Evolutionary conservation across 2,797 vertebrate genomes (phyloP).

Genomic region (Naso thynnoides): DNA sequence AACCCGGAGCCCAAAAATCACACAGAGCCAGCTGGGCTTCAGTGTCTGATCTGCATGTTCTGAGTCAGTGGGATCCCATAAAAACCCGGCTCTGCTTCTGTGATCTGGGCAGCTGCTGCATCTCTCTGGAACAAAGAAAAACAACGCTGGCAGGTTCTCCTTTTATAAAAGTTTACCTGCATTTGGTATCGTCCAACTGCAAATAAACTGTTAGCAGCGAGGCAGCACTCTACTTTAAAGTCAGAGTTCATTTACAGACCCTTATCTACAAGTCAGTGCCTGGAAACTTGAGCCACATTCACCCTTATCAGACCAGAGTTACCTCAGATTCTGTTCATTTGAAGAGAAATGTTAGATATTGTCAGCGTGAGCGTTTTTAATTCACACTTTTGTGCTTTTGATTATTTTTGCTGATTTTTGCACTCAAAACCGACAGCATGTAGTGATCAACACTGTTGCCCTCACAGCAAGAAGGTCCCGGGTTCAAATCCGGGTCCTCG

Average conservation of each 20-base stretch:
- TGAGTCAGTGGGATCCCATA: slow-evolving; percentile 39
- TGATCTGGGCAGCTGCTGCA: slow-evolving; percentile 25
- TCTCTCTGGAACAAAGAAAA: slow-evolving; percentile 43
- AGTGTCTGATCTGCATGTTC: not conserved
- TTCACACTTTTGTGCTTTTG: not conserved
- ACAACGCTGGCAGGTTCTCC: not conserved
- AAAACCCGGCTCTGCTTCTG: slow-evolving; percentile 26
- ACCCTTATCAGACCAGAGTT: too few relatives aligned
- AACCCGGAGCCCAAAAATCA: slow-evolving; percentile 40
- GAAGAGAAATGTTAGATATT: not conserved
- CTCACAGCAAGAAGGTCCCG: too few relatives aligned
- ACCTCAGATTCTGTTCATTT: not conserved
- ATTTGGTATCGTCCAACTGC: not conserved
- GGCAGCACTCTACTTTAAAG: not conserved
- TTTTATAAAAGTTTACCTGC: not conserved
- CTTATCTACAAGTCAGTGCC: too few relatives aligned
- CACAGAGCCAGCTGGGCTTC: not conserved
- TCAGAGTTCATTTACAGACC: not conserved
- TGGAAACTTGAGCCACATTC: not conserved
- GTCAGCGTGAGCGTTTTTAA: not conserved
- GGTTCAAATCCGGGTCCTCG: too few relatives aligned
- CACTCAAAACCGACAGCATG: too few relatives aligned
- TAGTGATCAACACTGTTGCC: too few relatives aligned
- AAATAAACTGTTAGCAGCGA: not conserved
- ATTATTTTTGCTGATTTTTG: too few relatives aligned